These are phyloP conservation scores for Heteromurus nitidus DNA, from an alignment of 2,888 invertebrate species.

Conservation along the genomic window DNA sequence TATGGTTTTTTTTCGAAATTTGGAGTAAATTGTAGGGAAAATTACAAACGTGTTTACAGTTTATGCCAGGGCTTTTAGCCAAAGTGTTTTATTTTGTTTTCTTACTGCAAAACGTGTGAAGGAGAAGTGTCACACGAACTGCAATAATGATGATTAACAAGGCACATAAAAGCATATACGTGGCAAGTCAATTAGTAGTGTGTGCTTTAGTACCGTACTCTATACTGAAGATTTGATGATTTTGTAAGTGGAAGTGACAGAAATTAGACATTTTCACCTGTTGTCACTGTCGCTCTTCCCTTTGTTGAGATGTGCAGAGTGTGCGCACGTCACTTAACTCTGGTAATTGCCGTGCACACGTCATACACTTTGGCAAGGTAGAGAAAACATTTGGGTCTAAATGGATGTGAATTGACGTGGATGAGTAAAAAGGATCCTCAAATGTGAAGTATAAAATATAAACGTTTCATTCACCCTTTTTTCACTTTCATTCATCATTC, in stretches of 20 bases:
- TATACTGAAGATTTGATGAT: not conserved
- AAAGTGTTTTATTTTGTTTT: not conserved
- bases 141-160: not conserved
- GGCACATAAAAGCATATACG: not conserved
- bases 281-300: too few relatives aligned
- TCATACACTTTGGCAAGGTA: too few relatives aligned
- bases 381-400: too few relatives aligned
- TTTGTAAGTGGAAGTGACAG: constrained; percentile 11
- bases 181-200: constrained; percentile 8
- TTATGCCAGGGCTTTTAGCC: not conserved
- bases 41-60: not conserved
- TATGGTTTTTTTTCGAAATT: not conserved
- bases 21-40: not conserved
- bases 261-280: not conserved
- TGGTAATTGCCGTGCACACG: too few relatives aligned
- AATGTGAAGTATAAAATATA: too few relatives aligned
- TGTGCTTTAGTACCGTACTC: too few relatives aligned
- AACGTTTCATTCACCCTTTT: too few relatives aligned
- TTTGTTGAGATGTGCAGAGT: too few relatives aligned
- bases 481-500: too few relatives aligned
- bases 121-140: not conserved
- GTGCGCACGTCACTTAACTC: too few relatives aligned
- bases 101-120: not conserved
- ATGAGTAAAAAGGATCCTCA: too few relatives aligned
- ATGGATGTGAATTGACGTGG: too few relatives aligned